phyloP scores from a whole-genome alignment of 2,888 invertebrate species.

The Eremobia ochroleuca region DNA sequence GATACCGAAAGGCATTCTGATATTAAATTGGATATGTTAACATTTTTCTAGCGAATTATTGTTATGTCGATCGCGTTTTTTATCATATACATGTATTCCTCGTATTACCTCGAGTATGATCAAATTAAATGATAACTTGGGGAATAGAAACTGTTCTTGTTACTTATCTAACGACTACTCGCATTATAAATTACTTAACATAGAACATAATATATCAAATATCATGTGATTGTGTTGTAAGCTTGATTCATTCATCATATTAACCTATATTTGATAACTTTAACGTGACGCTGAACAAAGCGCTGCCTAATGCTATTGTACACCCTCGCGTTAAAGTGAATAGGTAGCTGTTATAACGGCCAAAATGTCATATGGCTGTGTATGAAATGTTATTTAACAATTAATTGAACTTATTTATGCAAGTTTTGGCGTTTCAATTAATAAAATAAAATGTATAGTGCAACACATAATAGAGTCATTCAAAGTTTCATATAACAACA shows the following conservation, averaged over 20 bases:
- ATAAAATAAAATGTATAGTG: conserved; percentile 58
- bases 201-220: conserved; percentile 31
- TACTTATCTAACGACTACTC: conserved; percentile 44
- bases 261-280: conserved; percentile 33
- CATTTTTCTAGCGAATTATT: conserved; percentile 50
- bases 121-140: conserved; percentile 63
- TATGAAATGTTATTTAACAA: conserved; percentile 64
- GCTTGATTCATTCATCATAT: conserved; percentile 45
- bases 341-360: conserved; percentile 73
- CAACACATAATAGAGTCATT: conserved; percentile 59
- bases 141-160: conserved; percentile 45
- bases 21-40: conserved; percentile 54
- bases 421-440: conserved; percentile 51
- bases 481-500: conserved; percentile 3
- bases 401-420: conserved; percentile 71
- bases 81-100: conserved; percentile 43
- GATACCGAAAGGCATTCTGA: conserved; percentile 59
- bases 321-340: conserved; percentile 46
- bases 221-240: conserved; percentile 52
- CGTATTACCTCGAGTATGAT: conserved; percentile 56
- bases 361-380: conserved; percentile 84
- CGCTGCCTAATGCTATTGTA: conserved; percentile 43
- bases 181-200: conserved; percentile 59
- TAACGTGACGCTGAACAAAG: conserved; percentile 37
- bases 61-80: conserved; percentile 47